Percentiles rank a stretch among this genome's conserved stretches.
phyloP scores from a whole-genome alignment of 2,797 vertebrate genomes.

The Enteromius viviparus region DNA sequence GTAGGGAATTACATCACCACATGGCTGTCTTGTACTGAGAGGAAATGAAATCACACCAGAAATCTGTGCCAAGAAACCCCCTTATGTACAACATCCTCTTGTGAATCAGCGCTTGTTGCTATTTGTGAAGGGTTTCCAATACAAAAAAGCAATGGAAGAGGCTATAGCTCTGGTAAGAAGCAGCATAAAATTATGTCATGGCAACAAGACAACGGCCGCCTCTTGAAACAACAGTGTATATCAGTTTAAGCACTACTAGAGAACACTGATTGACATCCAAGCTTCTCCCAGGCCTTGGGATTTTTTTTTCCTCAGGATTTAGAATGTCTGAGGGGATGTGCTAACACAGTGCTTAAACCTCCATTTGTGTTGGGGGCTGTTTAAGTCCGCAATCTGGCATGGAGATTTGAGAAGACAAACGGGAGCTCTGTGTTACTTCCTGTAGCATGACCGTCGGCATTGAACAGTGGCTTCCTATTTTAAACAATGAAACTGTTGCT shows the following conservation, averaged over 20 bases:
- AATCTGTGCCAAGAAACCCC: constrained; percentile 68
- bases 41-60: constrained; percentile 81
- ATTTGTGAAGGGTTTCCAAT: constrained; percentile 67
- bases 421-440: constrained; percentile 30
- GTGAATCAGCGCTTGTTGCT: constrained; percentile 62
- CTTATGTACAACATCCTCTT: constrained; percentile 44
- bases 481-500: constrained; percentile 1
- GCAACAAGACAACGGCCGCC: constrained; percentile 56
- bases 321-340: constrained; percentile 5
- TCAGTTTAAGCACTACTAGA: constrained; percentile 1
- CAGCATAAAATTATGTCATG: constrained; percentile 35
- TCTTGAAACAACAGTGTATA: constrained; percentile 26
- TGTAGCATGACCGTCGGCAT: not conserved
- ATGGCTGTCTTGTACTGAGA: constrained; percentile 66
- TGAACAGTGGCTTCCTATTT: constrained; percentile 23
- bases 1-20: constrained; percentile 75
- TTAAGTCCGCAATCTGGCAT: constrained; percentile 25
- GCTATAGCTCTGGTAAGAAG: constrained; percentile 60
- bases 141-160: constrained; percentile 61
- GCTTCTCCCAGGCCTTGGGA: constrained; percentile 35
- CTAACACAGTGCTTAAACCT: constrained; percentile 9
- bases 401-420: constrained; percentile 24
- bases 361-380: constrained; percentile 24
- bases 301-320: constrained; percentile 34
- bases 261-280: constrained; percentile 62